Evolutionary conservation across 2,888 invertebrate species (phyloP), one percentile per base, ranked within the genome.

Genomic region (Sphaerophoria rueppellii): DNA sequence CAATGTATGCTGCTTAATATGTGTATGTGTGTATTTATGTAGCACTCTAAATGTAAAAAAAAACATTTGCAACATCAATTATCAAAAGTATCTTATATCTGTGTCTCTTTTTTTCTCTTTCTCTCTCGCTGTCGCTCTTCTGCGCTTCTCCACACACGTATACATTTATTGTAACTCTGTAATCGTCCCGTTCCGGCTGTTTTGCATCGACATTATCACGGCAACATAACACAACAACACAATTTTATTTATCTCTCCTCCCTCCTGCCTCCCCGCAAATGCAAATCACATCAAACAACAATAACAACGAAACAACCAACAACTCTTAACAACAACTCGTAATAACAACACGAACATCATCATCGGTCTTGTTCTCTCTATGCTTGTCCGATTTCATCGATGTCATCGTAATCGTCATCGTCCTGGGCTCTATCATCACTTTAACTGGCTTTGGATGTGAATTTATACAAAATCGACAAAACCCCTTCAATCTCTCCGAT

Each of bases 71-170:
- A 63, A 50, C 70, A 70, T 12, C 57, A 70, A 77, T 73, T 76
- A 24, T 24, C 24, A 76, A 85, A 77, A 58, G 76, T 77, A 85
- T 85, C 81, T 85, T 85, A 85, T 85, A 85, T 85, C 85, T 85
- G 16, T 85, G 60, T 81, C 43, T 81, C 70, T 54, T 85, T 55
- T 34, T 81, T 58, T 73, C 73, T 85, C 77, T 77, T 81, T 78
- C 54, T 50, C 46, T 55, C 35, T 75, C 54, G 67, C 67, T 78
- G 58, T 78, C 2, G 40, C 16, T 43, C 40, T 43, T 43, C 6
- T 40, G 11, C 24, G 60, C 60, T 60, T 60, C 60, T 60, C 24
- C 43, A 24, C 24, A 24, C 24, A 24, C 24, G 24, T 24, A 24
- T 24, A 24, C 24, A 24, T 24, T 24, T 24, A 24, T 24, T 9